Percentiles rank a stretch among this genome's conserved stretches.
These are phyloP conservation scores for Camponotus vicinus DNA, from an alignment of 1,140 invertebrate species.

Conservation along the genomic window DNA sequence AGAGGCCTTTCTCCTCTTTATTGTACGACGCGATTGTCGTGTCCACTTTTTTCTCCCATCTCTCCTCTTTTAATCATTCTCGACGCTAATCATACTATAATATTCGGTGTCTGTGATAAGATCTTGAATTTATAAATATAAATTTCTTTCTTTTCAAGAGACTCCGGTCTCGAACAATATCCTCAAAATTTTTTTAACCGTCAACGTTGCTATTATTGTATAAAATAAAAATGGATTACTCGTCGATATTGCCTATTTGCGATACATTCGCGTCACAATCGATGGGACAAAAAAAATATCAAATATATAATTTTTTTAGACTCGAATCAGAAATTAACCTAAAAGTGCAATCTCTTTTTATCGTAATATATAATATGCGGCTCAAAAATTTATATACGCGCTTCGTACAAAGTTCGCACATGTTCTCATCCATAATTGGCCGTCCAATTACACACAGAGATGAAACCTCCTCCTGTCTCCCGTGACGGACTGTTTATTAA, in stretches of 20 bases:
- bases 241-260: not conserved
- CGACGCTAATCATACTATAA: not conserved
- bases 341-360: not conserved
- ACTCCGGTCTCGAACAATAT: not conserved
- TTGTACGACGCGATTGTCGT: constrained; percentile 60
- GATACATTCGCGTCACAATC: not conserved
- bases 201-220: no score
- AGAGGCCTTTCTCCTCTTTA: constrained; percentile 50
- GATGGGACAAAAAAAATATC: not conserved
- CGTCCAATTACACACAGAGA: constrained; percentile 37
- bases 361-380: constrained; percentile 3
- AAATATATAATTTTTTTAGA: constrained; percentile 8
- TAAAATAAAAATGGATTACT: not conserved
- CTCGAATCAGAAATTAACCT: not conserved
- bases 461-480: not conserved
- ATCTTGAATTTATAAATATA: not conserved
- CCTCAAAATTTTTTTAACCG: not conserved
- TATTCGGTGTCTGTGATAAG: not conserved
- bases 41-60: constrained; percentile 1
- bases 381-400: constrained; percentile 16
- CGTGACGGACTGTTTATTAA: constrained; percentile 46
- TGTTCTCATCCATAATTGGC: constrained; percentile 26
- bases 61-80: constrained; percentile 39
- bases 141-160: not conserved
- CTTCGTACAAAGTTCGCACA: not conserved